A percentile compares a stretch with the other conserved stretches of the same genome.
phyloP scores from a whole-genome alignment of 2,888 invertebrate species.

The Coenonympha arcania region DNA sequence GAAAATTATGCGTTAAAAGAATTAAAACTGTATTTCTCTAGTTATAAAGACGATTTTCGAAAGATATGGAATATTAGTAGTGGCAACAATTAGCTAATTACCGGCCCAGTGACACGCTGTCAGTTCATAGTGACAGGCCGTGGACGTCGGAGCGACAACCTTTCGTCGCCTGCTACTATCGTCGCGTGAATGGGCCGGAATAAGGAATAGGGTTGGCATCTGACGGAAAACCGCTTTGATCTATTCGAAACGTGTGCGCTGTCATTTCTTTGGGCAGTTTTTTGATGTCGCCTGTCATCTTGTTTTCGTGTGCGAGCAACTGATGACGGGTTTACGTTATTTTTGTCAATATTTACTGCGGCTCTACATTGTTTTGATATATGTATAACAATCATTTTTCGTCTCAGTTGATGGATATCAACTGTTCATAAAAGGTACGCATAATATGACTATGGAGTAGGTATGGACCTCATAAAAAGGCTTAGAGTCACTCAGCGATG shows the following conservation, averaged over 20 bases:
- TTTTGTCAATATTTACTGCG: too few species aligned
- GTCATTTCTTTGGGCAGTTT: slow-evolving; percentile 8
- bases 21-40: slow-evolving; percentile 1
- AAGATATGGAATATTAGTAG: slow-evolving; percentile 6
- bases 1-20: not conserved
- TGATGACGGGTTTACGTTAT: not conserved
- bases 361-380: too few species aligned
- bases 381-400: too few species aligned
- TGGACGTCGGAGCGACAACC: slow-evolving; percentile 45
- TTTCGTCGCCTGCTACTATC: slow-evolving; percentile 54
- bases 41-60: slow-evolving; percentile 12
- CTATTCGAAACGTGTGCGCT: slow-evolving; percentile 18
- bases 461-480: too few species aligned
- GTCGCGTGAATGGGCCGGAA: slow-evolving; percentile 34
- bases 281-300: slow-evolving; percentile 8
- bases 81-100: slow-evolving; percentile 62
- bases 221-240: slow-evolving; percentile 26
- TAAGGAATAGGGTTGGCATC: slow-evolving; percentile 30
- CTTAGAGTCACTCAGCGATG: too few species aligned
- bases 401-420: too few species aligned
- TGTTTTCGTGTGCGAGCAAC: slow-evolving; percentile 9
- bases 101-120: slow-evolving; percentile 42
- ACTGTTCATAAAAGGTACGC: too few species aligned
- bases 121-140: slow-evolving; percentile 44
- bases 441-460: too few species aligned